Evolutionary conservation across 2,113 vertebrate species (phyloP), one percentile per base, ranked within the genome.

Genomic region (Megalops atlanticus): DNA sequence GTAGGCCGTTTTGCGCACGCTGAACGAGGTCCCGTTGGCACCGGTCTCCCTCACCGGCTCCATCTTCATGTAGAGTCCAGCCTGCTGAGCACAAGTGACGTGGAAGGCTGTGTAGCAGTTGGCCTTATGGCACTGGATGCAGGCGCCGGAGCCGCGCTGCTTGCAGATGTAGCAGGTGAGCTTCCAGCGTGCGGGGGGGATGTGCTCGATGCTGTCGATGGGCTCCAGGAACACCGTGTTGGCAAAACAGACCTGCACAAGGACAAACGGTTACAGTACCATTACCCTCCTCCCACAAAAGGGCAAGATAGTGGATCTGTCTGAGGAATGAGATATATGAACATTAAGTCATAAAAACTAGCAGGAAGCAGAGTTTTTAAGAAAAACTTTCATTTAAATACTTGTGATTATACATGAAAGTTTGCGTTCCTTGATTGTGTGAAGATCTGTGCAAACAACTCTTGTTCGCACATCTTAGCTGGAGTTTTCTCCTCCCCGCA

Each of bases 131-230:
- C 98, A 99, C 92, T 99, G 98, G 86, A 99, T 99, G 87, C 98
- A 99, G 83, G 98, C 98, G 14, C 98, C 98, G 0, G 98, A 98
- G 71, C 98, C 98, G 0, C 98, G 96, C 92, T 99, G 98, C 87
- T 99, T 99, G 92, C 98, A 99, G 82, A 99, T 99, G 89, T 99
- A 99, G 93, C 98, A 99, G 77, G 98, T 99, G 45, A 99, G 96
- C 90, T 99, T 99, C 98, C 98, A 99, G 85, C 98, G 96, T 0
- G 98, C 97, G 0, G 98, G 95, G 0, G 98, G 98, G 89, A 99
- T 99, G 92, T 99, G 98, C 86, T 99, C 98, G 0, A 99, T 99
- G 92, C 98, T 99, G 90, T 99, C 98, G 0, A 99, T 99, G 15
- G 98, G 98, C 92, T 99, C 98, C 87, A 99, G 93, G 91, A 99